Percentiles rank a stretch among this genome's conserved stretches.
These are phyloP conservation scores for Chionodraco myersi DNA, from an alignment of 2,113 vertebrate species.

Conservation along the genomic window DNA sequence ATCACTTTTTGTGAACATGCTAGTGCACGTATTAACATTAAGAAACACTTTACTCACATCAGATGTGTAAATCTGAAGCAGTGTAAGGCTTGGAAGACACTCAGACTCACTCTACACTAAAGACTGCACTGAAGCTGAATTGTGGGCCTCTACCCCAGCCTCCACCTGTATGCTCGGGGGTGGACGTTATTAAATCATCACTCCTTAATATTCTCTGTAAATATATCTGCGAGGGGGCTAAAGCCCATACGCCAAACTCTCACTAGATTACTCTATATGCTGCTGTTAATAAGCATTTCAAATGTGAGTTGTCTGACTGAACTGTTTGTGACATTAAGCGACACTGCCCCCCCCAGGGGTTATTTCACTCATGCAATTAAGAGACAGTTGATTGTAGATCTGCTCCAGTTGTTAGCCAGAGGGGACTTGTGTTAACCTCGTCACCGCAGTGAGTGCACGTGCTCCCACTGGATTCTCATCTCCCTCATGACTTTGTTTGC, in stretches of 20 bases:
- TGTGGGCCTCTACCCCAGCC: background rate
- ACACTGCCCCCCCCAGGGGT: slow-evolving; percentile 21
- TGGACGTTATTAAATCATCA: too few relatives aligned
- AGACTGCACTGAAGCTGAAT: slow-evolving; percentile 4
- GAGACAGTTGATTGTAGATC: slow-evolving; percentile 64
- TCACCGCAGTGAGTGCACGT: slow-evolving; percentile 12
- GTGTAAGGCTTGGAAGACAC: background rate
- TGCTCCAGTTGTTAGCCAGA: slow-evolving; percentile 52
- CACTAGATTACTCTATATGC: slow-evolving; percentile 12
- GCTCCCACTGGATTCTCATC: slow-evolving; percentile 15
- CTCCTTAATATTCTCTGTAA: too few relatives aligned
- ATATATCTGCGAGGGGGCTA: too few relatives aligned
- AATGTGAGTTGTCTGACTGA: too few relatives aligned
- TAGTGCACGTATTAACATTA: slow-evolving; percentile 8
- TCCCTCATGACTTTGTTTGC: slow-evolving; percentile 19
- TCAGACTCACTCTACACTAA: background rate
- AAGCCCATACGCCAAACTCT: background rate
- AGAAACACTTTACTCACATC: slow-evolving; percentile 27
- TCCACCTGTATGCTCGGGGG: too few relatives aligned
- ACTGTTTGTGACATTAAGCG: background rate
- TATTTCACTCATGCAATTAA: slow-evolving; percentile 66
- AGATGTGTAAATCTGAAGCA: slow-evolving; percentile 14
- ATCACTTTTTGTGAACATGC: slow-evolving; percentile 6
- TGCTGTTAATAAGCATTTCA: slow-evolving; percentile 24
- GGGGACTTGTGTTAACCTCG: slow-evolving; percentile 60